Evolutionary conservation across 2,888 invertebrate species (phyloP).

Genomic region (Carpatolechia fugitivella): DNA sequence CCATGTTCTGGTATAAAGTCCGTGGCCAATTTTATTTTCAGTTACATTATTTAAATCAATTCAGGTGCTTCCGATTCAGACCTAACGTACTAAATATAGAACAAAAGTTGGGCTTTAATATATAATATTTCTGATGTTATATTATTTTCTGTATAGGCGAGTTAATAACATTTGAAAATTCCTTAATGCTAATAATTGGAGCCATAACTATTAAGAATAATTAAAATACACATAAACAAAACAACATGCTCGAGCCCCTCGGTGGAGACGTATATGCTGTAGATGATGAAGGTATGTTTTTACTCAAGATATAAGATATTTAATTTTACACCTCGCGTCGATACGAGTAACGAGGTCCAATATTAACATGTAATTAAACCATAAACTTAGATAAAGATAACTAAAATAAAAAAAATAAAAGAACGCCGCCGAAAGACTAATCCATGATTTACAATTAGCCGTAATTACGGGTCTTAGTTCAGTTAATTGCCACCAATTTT

Average conservation of each 20-base stretch:
- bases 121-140: no score
- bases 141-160: no score
- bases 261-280: no score
- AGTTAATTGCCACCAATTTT: conserved; percentile 71
- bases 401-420: conserved; percentile 42
- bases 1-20: no score
- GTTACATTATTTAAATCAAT: no score
- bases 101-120: no score
- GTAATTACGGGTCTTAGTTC: conserved; percentile 59
- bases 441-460: conserved; percentile 71
- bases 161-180: conserved; percentile 15
- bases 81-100: no score
- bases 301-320: conserved; percentile 47
- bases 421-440: conserved; percentile 57
- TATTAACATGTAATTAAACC: conserved; percentile 69
- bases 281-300: no score
- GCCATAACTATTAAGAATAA: not conserved
- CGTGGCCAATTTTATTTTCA: no score
- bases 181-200: conserved; percentile 16
- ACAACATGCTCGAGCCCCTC: no score
- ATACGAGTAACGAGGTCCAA: conserved; percentile 50
- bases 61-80: no score
- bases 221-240: conserved; percentile 14
- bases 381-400: conserved; percentile 71
- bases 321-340: conserved; percentile 52